Percentiles rank a stretch among this genome's conserved stretches.
Evolutionary conservation across 2,888 invertebrate species (phyloP).

Genomic region (Phengaris alcon): DNA sequence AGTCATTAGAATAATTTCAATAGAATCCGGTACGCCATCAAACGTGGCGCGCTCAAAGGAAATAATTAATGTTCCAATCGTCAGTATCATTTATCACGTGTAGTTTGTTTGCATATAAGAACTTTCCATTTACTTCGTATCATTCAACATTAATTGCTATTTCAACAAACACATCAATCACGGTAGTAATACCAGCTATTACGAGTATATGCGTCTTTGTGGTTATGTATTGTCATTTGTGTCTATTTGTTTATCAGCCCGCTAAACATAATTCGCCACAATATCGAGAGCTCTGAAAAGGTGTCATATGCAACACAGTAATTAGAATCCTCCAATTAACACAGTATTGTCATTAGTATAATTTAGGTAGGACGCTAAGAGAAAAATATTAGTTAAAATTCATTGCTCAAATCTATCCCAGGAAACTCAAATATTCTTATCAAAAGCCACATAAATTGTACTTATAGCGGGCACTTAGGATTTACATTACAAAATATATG

Average conservation of each 20-base stretch:
- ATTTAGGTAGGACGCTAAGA: background rate
- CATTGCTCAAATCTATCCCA: background rate
- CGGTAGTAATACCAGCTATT: background rate
- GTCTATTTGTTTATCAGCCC: background rate
- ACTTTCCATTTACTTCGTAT: conserved; percentile 29
- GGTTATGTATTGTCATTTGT: background rate
- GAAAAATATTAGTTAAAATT: background rate
- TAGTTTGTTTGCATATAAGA: conserved; percentile 34
- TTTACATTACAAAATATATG: conserved; percentile 14
- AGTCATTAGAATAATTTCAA: conserved; percentile 27
- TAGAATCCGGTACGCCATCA: conserved; percentile 33
- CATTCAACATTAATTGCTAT: conserved; percentile 28
- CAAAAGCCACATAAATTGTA: background rate
- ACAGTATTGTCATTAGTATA: too few species aligned
- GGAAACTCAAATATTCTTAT: background rate
- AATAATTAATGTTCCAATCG: conserved; percentile 44
- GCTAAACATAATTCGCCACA: too few species aligned
- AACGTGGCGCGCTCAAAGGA: conserved; percentile 37
- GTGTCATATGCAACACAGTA: too few species aligned
- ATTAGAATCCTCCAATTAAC: too few species aligned
- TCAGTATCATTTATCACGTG: conserved; percentile 40
- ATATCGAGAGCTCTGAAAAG: too few species aligned
- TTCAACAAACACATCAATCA: conserved; percentile 9
- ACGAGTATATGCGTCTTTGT: background rate
- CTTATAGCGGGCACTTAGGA: background rate